Evolutionary conservation across 2,888 invertebrate species (phyloP).

Genomic region (Drosophila nr. medialis): DNA sequence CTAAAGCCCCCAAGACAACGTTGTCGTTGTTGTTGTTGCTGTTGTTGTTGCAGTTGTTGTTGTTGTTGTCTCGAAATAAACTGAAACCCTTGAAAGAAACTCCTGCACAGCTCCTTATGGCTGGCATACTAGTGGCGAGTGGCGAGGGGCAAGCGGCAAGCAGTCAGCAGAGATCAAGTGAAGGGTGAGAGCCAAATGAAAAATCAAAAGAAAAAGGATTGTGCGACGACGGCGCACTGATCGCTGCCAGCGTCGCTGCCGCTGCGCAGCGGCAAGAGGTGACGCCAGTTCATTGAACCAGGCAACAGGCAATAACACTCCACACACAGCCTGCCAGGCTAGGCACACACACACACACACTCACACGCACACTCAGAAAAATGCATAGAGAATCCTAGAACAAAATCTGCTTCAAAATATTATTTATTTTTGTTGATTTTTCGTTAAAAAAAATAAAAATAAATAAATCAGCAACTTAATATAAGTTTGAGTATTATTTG

Average conservation of each 20-base stretch:
- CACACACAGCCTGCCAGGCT: slow-evolving; percentile 22
- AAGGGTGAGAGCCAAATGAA: slow-evolving; percentile 66
- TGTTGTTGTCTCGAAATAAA: slow-evolving; percentile 50
- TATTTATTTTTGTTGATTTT: neutral
- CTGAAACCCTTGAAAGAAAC: slow-evolving; percentile 70
- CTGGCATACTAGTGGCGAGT: slow-evolving; percentile 17
- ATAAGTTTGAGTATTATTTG: neutral
- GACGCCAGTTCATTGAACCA: slow-evolving; percentile 78
- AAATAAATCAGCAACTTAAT: neutral
- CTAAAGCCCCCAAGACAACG: slow-evolving; percentile 65
- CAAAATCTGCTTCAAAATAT: neutral
- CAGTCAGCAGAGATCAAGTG: slow-evolving; percentile 72
- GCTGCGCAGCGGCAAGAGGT: slow-evolving; percentile 73
- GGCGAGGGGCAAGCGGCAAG: slow-evolving; percentile 18
- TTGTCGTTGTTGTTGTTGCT: neutral
- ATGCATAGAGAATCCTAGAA: neutral
- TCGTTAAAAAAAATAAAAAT: accelerated
- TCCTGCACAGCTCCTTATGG: slow-evolving; percentile 64
- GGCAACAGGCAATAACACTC: slow-evolving; percentile 44
- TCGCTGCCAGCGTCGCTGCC: slow-evolving; percentile 39
- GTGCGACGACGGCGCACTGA: slow-evolving; percentile 36
- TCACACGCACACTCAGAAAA: slow-evolving; percentile 24
- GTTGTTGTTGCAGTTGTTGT: slow-evolving; percentile 11
- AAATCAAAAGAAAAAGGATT: slow-evolving; percentile 78
- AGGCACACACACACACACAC: slow-evolving; percentile 35